A percentile compares a stretch with the other conserved stretches of the same genome.
These are phyloP conservation scores for Aphrophora alni DNA, from an alignment of 2,888 invertebrate genomes.

Conservation along the genomic window DNA sequence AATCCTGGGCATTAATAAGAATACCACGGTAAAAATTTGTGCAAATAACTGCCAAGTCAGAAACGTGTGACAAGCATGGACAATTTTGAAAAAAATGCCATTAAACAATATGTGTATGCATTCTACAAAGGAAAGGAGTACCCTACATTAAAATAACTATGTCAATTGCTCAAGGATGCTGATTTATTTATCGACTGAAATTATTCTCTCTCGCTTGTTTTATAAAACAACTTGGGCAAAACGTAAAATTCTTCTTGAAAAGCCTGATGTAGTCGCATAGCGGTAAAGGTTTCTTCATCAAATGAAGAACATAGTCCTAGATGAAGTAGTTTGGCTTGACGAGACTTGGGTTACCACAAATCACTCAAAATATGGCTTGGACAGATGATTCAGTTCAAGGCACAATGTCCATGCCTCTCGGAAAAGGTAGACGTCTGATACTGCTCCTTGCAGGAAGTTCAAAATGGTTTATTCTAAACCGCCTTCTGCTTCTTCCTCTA, in stretches of 20 bases:
- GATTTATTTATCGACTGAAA: too few relatives aligned
- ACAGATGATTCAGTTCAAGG: neutral
- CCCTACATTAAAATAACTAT: too few relatives aligned
- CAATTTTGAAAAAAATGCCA: too few relatives aligned
- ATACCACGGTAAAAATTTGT: too few relatives aligned
- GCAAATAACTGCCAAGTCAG: too few relatives aligned
- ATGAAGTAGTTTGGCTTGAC: neutral
- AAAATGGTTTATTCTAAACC: neutral
- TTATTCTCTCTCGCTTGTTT: too few relatives aligned
- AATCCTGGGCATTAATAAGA: too few relatives aligned
- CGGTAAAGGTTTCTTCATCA: neutral
- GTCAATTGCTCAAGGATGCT: too few relatives aligned
- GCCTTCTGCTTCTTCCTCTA: neutral
- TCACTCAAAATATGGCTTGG: neutral
- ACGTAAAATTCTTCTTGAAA: neutral
- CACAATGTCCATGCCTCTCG: neutral
- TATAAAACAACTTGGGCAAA: neutral
- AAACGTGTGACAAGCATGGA: too few relatives aligned
- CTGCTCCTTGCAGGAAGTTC: neutral
- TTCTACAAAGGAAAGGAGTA: too few relatives aligned
- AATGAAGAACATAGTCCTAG: neutral
- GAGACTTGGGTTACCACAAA: neutral
- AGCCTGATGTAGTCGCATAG: neutral
- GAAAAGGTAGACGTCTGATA: neutral
- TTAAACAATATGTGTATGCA: too few relatives aligned